Evolutionary conservation across 2,797 vertebrate species (phyloP), one percentile per base, ranked within the genome.

Genomic region (Furcifer pardalis): DNA sequence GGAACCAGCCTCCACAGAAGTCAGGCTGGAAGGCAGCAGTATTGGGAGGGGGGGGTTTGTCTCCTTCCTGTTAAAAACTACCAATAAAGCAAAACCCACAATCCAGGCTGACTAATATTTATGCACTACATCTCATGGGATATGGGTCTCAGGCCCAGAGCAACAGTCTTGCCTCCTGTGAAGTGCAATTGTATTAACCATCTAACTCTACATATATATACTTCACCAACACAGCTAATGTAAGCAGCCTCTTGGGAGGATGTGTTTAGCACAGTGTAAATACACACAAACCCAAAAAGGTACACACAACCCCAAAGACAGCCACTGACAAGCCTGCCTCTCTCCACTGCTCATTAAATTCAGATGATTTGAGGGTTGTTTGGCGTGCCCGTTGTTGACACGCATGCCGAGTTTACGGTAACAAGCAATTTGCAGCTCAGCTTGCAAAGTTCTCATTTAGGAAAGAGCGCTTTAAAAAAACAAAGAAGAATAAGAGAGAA

Each of bases 351-450:
- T 30, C 37, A 69, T 78, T 49, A 7, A 56, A 79, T 1, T 13
- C 90, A 87, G 90, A 89, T 89, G 87, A 82, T 1, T 30, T 7
- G 17, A 79, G 37, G 46, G 77, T 15, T 52, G 63, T 78, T 86
- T 30, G 0, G 77, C 35, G 8, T 42, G 9, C 5, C 6, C 25
- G 37, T 17, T 35, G 1, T 15, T 74, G 85, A 88, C 83, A 4
- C 0, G 0, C 62, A 49, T 2, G 74, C 89, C 79, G 87, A 77
- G 25, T 69, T 75, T 76, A 74, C 21, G 56, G 85, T 91, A 91
- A 91, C 83, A 73, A 91, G 92, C 87, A 77, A 88, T 86, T 87
- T 89, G 46, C 89, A 83, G 84, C 74, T 88, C 69, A 1, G 62
- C 60, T 63, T 44, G 81, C 56, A 77, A 77, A 77, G 86, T 87